Conservation (phyloP, 2,113 vertebrate species). For the Carassius carassius region DNA sequence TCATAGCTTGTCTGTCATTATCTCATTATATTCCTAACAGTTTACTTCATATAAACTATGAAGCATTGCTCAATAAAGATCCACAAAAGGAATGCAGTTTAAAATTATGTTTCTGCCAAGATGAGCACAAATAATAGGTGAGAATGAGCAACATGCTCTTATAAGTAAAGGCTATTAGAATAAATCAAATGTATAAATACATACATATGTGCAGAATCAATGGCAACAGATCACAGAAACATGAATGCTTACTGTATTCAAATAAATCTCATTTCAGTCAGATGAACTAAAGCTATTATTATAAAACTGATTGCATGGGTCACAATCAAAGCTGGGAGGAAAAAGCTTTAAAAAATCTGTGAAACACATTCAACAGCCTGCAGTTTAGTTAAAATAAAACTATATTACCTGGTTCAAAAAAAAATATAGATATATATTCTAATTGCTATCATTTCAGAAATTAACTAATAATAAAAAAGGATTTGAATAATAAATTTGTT, state of each 20-base stretch:
- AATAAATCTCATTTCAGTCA: background rate
- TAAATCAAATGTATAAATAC: background rate
- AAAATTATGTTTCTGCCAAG: background rate
- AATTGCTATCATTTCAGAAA: too few species aligned
- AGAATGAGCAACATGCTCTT: background rate
- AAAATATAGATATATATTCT: too few species aligned
- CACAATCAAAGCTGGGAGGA: background rate
- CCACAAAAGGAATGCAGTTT: background rate
- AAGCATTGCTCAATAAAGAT: background rate
- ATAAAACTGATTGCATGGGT: background rate
- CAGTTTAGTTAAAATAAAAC: too few species aligned
- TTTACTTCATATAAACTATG: background rate
- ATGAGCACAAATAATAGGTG: background rate
- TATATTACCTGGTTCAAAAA: too few species aligned
- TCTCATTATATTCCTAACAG: background rate
- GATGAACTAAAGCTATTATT: background rate
- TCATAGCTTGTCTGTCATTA: background rate
- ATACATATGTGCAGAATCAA: background rate
- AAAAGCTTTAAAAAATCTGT: background rate
- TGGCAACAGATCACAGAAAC: background rate
- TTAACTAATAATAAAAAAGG: too few species aligned
- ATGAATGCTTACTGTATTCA: background rate
- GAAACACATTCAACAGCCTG: too few species aligned
- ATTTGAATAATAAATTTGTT: too few species aligned
- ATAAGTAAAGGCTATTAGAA: background rate